Percentiles rank a stretch among this genome's conserved stretches.
Conservation (phyloP, 2,797 vertebrate species). For the Chloroceryle amazona region DNA sequence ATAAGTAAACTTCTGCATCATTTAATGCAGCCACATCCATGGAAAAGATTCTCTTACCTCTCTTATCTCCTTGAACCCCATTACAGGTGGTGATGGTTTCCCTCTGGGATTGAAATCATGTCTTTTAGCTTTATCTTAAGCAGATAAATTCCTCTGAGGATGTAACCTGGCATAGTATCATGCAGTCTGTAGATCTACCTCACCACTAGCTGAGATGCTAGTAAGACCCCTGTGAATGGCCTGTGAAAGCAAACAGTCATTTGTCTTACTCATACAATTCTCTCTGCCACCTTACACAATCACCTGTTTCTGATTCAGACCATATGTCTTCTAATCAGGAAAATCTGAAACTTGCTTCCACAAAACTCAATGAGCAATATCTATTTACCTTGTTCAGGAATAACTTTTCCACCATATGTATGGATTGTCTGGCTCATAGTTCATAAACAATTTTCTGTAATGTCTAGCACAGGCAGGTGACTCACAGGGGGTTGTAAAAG, state of each 20-base stretch:
- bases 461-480: background rate
- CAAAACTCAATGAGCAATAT: background rate
- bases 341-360: background rate
- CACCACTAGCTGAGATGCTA: background rate
- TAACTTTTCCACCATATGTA: background rate
- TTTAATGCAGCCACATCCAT: background rate
- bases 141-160: background rate
- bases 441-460: background rate
- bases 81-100: background rate
- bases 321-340: background rate
- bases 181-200: background rate
- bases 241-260: background rate
- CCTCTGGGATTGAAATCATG: background rate
- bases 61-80: background rate
- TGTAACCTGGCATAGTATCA: background rate
- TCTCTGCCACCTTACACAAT: background rate
- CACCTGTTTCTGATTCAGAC: background rate
- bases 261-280: background rate
- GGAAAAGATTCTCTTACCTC: background rate
- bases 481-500: background rate
- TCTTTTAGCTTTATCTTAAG: background rate
- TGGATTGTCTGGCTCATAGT: background rate
- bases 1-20: background rate
- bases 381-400: background rate
- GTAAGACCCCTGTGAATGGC: fast-evolving